Evolutionary conservation across 2,113 vertebrate species (phyloP).

Genomic region (Sceloporus undulatus): DNA sequence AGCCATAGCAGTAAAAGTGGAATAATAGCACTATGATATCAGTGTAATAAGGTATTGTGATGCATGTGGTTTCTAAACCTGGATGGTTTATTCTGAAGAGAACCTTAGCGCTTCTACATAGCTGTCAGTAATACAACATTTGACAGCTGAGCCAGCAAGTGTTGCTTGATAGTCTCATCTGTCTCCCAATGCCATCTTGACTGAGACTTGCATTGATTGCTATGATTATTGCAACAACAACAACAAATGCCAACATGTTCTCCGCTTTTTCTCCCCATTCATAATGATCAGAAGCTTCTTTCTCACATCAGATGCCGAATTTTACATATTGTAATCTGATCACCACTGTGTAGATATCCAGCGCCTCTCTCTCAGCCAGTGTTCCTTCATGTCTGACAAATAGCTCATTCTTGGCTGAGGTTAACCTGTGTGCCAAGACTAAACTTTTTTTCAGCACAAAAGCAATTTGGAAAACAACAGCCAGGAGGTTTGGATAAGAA

Average conservation of each 20-base stretch:
- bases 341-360: not conserved
- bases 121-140: not conserved
- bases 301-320: conserved; percentile 16
- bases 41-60: no score
- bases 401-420: conserved; percentile 52
- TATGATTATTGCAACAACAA: not conserved
- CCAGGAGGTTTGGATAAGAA: conserved; percentile 13
- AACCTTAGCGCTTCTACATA: not conserved
- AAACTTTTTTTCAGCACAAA: conserved; percentile 54
- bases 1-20: no score
- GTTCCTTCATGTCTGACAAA: conserved; percentile 67
- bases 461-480: conserved; percentile 57
- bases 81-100: not conserved
- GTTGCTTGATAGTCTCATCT: not conserved
- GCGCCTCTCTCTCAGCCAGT: conserved; percentile 56
- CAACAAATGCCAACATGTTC: not conserved
- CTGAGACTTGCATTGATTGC: not conserved
- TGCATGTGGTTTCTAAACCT: not conserved
- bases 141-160: not conserved
- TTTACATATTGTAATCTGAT: not conserved
- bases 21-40: no score
- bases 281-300: not conserved
- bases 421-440: conserved; percentile 50
- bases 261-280: not conserved
- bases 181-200: not conserved